Base-by-base conservation (phyloP, 2,113 vertebrate species). In the Pseudorasbora parva region DNA sequence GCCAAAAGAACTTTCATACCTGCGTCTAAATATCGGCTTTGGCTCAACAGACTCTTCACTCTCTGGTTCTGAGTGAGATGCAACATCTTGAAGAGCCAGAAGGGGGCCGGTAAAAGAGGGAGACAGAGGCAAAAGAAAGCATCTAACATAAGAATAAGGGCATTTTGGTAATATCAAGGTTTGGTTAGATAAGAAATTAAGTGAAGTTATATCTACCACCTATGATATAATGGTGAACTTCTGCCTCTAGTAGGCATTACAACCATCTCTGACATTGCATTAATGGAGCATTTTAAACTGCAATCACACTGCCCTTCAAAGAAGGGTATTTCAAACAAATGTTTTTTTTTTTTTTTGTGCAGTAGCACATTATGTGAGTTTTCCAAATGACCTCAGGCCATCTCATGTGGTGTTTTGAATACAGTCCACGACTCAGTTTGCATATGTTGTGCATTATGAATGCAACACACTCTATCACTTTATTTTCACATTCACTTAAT, bases 51-150 rank as follows among this genome's bases (percentile, higher is more conserved):
- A 78, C 4, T 49, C 56, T 8, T 82, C 81, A 57, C 93, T 93
- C 83, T 94, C 94, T 0, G 91, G 88, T 84, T 95, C 94, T 0
- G 94, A 95, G 1, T 93, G 91, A 0, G 94, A 94, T 37, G 90
- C 92, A 54, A 91, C 90, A 87, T 93, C 94, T 93, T 19, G 15
- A 60, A n/a, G 87, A 68, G 89, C 43, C 87, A 37, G 68, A 68
- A 7, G 33, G 73, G n/a, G 59, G 82, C 86, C 27, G 80, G 11
- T 15, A n/a, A 12, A 47, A 87, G 83, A 73, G 11, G 47, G 27
- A 21, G 25, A 64, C 6, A 76, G 21, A 66, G 30, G 11, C 19
- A 37, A 45, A 51, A 37, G 74, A 62, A 75, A 64, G 64, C n/a
- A 71, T 12, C 60, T 60, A 27, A 56, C 8, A 49, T 59, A 72